phyloP scores from a whole-genome alignment of 2,113 vertebrate species.

The Crypturellus undulatus region DNA sequence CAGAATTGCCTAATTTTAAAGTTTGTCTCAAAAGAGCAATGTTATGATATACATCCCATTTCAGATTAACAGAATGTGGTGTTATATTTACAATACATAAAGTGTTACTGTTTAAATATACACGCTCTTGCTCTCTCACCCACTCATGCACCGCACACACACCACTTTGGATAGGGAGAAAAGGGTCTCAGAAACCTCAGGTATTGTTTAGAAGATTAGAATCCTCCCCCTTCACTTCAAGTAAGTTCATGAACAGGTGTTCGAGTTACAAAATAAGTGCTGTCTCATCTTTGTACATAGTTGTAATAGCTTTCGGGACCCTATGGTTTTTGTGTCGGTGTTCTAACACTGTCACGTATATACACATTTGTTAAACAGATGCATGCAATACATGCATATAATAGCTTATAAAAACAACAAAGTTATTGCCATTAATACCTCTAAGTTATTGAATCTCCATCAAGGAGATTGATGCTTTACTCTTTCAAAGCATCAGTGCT shows the following conservation, averaged over 20 bases:
- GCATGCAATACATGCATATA: conserved; percentile 73
- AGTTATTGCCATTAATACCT: conserved; percentile 71
- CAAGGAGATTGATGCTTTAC: conserved; percentile 52
- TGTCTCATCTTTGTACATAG: conserved; percentile 12
- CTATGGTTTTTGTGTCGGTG: background rate
- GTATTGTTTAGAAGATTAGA: conserved; percentile 7
- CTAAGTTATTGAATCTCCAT: conserved; percentile 48
- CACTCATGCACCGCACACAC: background rate
- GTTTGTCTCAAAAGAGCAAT: conserved; percentile 76
- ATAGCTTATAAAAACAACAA: conserved; percentile 54
- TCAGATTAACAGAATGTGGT: conserved; percentile 74
- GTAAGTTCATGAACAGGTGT: conserved; percentile 72
- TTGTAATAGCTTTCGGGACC: background rate
- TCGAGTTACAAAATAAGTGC: conserved; percentile 66
- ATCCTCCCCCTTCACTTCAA: conserved; percentile 62
- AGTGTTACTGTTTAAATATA: conserved; percentile 44
- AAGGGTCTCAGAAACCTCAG: conserved; percentile 1
- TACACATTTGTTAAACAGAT: conserved; percentile 63
- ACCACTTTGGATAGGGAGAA: conserved; percentile 35
- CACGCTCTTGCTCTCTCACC: conserved; percentile 53
- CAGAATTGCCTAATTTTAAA: conserved; percentile 76
- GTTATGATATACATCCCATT: conserved; percentile 77
- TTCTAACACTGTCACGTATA: conserved; percentile 50
- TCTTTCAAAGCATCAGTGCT: conserved; percentile 63
- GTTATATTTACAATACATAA: conserved; percentile 73